Evolutionary conservation across 2,113 vertebrate species (phyloP).

Genomic region (Ranitomeya variabilis): DNA sequence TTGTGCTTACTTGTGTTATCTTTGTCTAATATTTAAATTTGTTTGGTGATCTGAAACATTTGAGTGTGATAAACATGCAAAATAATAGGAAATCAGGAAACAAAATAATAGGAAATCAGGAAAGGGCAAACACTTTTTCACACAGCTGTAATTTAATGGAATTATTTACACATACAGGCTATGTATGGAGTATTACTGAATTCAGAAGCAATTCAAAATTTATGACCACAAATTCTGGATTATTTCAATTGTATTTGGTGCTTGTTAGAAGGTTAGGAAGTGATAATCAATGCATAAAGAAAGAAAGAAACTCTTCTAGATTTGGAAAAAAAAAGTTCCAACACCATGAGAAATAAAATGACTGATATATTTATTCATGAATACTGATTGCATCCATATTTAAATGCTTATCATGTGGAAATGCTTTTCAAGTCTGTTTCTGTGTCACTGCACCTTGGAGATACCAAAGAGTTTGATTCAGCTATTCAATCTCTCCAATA

Average conservation of each 20-base stretch:
- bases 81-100: too few species aligned
- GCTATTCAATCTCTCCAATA: background rate
- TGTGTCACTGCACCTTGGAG: background rate
- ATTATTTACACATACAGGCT: too few species aligned
- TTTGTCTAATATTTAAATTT: too few species aligned
- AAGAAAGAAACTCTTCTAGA: background rate
- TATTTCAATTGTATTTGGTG: background rate
- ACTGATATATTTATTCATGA: constrained; percentile 1
- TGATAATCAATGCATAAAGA: background rate
- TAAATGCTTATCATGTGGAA: background rate
- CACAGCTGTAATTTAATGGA: too few species aligned
- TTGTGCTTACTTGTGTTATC: too few species aligned
- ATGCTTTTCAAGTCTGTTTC: background rate
- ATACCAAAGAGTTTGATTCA: background rate
- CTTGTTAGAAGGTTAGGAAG: background rate
- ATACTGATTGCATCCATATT: background rate
- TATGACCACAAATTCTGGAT: background rate
- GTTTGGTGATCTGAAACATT: too few species aligned
- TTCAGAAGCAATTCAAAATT: background rate
- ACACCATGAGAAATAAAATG: background rate
- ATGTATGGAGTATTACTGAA: background rate
- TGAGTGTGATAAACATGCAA: too few species aligned
- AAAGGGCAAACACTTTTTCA: too few species aligned
- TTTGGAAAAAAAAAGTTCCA: background rate
- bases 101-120: too few species aligned